Base-by-base conservation (phyloP, 2,888 invertebrate species). In the Iphiclides podalirius region DNA sequence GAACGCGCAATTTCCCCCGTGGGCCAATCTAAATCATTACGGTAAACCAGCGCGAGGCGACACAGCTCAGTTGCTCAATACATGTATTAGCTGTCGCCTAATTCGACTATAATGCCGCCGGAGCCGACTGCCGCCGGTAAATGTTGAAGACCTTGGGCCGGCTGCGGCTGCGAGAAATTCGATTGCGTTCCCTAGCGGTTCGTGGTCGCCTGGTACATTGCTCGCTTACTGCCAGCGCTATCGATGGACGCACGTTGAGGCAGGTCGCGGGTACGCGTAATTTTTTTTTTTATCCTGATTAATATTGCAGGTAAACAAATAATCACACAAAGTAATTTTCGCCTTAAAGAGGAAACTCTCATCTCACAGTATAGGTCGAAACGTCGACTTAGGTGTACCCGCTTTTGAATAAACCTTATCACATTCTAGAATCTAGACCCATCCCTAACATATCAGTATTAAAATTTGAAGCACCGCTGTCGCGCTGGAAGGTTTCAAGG, bases 71-170 rank as follows among this genome's bases (percentile, higher is more conserved):
- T 48, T 41, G 40, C 41, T 49, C 52, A 57, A 52, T 46, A 23
- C 42, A 44, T 44, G 36, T 42, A 47, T 48, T 52, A 59, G 55
- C 58, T 57, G 52, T 52, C 57, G 59, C 61, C 64, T 70, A 72
- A 74, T 67, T 65, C 63, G 58, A 64, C 62, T 63, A 61, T 68
- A 70, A 65, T 69, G 67, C 69, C 61, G 61, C 59, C 54, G n/a
- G n/a, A n/a, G n/a, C n/a, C n/a, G n/a, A n/a, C n/a, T n/a, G n/a
- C n/a, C n/a, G 52, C 47, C 58, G 62, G 73, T 70, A 75, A 75
- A 72, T 74, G 72, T 75, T 70, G 73, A 67, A 63, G 63, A 69
- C 70, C 70, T 70, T 69, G 70, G 66, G 36, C 17, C 57, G 58
- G 50, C 26, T 36, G 42, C 17, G 17, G n/a, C n/a, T n/a, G 57